phyloP scores from a whole-genome alignment of 1,140 invertebrate genomes.

The Pemphigus obesinymphae region DNA sequence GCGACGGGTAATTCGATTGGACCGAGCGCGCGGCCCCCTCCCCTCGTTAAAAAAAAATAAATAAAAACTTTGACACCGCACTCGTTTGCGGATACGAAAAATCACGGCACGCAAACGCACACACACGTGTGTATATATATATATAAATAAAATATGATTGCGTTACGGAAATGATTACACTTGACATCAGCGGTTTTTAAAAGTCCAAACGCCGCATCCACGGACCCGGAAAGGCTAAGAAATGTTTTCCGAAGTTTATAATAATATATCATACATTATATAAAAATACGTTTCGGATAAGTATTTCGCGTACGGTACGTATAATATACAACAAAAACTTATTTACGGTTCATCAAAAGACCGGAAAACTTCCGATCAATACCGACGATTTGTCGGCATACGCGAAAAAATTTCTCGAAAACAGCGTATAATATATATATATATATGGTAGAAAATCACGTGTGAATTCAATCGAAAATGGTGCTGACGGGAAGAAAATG shows the following conservation, averaged over 20 bases:
- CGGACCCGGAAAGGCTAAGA: background rate
- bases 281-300: background rate
- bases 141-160: too few relatives aligned
- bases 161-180: slow-evolving; percentile 19
- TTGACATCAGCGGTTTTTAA: background rate
- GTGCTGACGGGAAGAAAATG: too few relatives aligned
- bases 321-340: background rate
- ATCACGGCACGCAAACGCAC: too few relatives aligned
- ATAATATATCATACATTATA: too few relatives aligned
- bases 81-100: too few relatives aligned
- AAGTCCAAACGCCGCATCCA: background rate
- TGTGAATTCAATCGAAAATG: background rate
- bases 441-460: background rate
- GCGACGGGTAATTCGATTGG: too few relatives aligned
- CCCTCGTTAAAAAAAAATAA: too few relatives aligned
- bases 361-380: slow-evolving; percentile 5
- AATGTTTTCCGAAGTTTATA: slow-evolving; percentile 11
- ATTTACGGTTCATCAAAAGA: slow-evolving; percentile 13
- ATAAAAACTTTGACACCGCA: too few relatives aligned
- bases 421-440: background rate
- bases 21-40: too few relatives aligned
- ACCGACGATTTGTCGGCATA: background rate
- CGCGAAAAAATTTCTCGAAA: background rate
- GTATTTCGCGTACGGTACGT: background rate
- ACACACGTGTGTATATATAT: too few relatives aligned